Percentiles rank a stretch among this genome's conserved stretches.
Conservation (phyloP, 2,888 invertebrate species). For the Cheilosia pagana region DNA sequence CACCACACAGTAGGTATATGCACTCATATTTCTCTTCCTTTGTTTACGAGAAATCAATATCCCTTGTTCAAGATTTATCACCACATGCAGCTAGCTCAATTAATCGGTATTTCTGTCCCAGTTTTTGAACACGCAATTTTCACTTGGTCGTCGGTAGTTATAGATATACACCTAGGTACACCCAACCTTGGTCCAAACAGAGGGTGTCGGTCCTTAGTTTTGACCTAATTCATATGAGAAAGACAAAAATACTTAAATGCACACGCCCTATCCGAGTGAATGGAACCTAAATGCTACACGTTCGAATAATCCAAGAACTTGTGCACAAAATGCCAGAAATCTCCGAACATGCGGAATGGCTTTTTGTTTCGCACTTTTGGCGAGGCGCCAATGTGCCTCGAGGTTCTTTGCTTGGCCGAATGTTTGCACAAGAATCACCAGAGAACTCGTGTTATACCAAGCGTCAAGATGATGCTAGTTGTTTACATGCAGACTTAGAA, state of each 20-base stretch:
- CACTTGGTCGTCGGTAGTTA: background rate
- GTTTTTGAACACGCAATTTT: slow-evolving; percentile 9
- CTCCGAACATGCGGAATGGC: slow-evolving; percentile 21
- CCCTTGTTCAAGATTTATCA: slow-evolving; percentile 18
- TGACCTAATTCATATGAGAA: slow-evolving; percentile 9
- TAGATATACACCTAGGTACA: background rate
- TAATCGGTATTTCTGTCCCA: slow-evolving; percentile 14
- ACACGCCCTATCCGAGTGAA: background rate
- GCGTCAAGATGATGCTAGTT: background rate
- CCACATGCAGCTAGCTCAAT: slow-evolving; percentile 8
- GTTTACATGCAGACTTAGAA: background rate
- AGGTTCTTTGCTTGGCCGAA: slow-evolving; percentile 33
- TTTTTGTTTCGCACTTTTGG: slow-evolving; percentile 34
- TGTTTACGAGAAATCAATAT: slow-evolving; percentile 21
- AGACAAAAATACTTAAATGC: background rate
- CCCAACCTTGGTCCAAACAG: slow-evolving; percentile 9
- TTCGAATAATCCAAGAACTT: background rate
- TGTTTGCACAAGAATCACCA: slow-evolving; percentile 18
- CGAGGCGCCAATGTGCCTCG: slow-evolving; percentile 40
- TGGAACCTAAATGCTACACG: slow-evolving; percentile 1
- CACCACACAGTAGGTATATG: background rate
- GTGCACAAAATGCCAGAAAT: slow-evolving; percentile 16
- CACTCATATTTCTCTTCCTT: background rate
- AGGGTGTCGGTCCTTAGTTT: slow-evolving; percentile 1
- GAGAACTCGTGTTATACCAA: background rate